These are phyloP conservation scores for Trachelus iudaicus DNA, from an alignment of 2,888 invertebrate genomes.

Conservation along the genomic window DNA sequence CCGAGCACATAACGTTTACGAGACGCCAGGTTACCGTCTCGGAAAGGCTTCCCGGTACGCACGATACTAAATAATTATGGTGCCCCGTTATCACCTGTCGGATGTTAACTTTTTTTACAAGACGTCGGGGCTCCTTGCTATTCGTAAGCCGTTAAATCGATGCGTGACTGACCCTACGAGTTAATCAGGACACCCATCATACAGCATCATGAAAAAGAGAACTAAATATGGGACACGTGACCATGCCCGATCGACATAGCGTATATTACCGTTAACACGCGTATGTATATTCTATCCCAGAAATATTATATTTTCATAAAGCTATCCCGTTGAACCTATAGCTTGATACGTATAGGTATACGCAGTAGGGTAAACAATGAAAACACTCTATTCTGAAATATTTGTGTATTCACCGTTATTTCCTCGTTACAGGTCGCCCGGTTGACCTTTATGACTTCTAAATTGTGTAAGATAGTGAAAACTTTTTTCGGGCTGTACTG, in stretches of 20 bases:
- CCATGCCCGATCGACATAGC: background rate
- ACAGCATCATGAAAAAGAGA: background rate
- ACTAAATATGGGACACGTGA: background rate
- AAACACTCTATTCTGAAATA: background rate
- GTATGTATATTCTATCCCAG: too few relatives aligned
- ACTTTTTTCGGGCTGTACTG: background rate
- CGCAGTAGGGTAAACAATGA: background rate
- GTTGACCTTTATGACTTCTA: background rate
- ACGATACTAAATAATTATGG: background rate
- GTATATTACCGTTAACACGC: background rate
- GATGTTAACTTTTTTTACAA: background rate
- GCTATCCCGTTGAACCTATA: background rate
- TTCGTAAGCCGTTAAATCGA: background rate
- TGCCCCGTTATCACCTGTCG: background rate
- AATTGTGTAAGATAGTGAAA: background rate
- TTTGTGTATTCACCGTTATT: background rate
- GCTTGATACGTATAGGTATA: background rate
- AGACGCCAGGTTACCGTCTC: conserved; percentile 28
- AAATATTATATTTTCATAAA: background rate
- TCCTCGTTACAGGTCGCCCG: background rate
- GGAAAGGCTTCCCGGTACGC: background rate
- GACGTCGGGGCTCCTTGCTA: background rate
- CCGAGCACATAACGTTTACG: background rate
- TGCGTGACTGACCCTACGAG: background rate
- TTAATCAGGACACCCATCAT: background rate